Evolutionary conservation across 2,113 vertebrate species (phyloP).

Genomic region (Psilopsiagon aymara): DNA sequence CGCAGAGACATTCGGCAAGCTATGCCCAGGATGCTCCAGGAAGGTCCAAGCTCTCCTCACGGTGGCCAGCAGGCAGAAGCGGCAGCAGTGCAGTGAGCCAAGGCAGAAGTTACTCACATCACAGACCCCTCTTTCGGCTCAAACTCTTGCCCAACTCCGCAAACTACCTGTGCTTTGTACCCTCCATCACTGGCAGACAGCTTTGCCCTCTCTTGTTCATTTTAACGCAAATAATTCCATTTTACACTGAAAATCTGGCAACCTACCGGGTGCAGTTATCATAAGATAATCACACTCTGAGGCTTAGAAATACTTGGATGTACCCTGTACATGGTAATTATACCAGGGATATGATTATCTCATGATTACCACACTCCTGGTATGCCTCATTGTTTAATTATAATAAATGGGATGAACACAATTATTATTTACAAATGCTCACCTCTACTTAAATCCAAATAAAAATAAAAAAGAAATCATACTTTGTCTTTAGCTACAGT

Average conservation of each 20-base stretch:
- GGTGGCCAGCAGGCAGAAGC: background rate
- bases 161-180: background rate
- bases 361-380: slow-evolving; percentile 64
- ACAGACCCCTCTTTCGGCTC: background rate
- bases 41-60: background rate
- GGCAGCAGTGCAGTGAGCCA: background rate
- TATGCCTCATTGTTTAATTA: slow-evolving; percentile 78
- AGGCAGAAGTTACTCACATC: background rate
- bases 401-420: slow-evolving; percentile 69
- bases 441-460: slow-evolving; percentile 46
- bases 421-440: slow-evolving; percentile 71
- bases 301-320: slow-evolving; percentile 66
- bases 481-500: background rate
- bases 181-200: background rate
- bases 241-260: slow-evolving; percentile 66
- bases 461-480: slow-evolving; percentile 11
- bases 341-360: slow-evolving; percentile 70
- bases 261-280: slow-evolving; percentile 53
- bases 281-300: slow-evolving; percentile 63
- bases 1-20: fast-evolving
- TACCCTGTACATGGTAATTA: slow-evolving; percentile 69
- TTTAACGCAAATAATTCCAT: slow-evolving; percentile 41
- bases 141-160: background rate
- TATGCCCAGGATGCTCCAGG: background rate
- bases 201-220: slow-evolving; percentile 4